Base-by-base conservation (phyloP, 2,888 invertebrate species). In the Digitonthophagus gazella region DNA sequence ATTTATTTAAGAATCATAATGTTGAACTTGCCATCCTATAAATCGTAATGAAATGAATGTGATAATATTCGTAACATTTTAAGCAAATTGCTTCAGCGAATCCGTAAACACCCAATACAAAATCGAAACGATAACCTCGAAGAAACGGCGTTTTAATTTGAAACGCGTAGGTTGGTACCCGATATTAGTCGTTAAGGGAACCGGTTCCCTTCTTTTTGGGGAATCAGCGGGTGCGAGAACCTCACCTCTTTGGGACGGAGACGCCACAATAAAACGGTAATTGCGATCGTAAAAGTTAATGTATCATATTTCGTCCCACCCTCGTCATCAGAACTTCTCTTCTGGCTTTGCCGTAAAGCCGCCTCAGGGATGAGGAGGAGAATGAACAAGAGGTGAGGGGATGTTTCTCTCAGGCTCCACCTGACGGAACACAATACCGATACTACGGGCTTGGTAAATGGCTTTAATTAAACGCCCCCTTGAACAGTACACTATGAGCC, bases 391-490 rank as follows among this genome's bases (percentile, higher is more conserved):
- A 44, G 11, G 28, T 11, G 11, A 44, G 28, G 28, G 28, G 28
- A 44, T 44, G 28, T 44, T 44, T 8, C 8, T 8, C 11, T 44
- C 8, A 8, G 28, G 28, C 28, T 44, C 28, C 73, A 74, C 75
- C 75, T 75, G 75, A 72, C 74, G 73, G 74, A 44, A 44, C 28
- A 75, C 75, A 72, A 76, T 75, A 70, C 74, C 71, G 73, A 72
- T 72, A 75, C 74, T 71, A 71, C 73, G 74, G 74, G 73, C 74
- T 69, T 67, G 56, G 66, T 71, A 75, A 75, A 76, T 75, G 74
- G 72, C 66, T 75, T 76, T 76, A 76, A 76, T 76, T 76, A 76
- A 76, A 75, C 73, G 73, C 72, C 73, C 72, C 70, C 69, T 67
- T 44, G 28, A 44, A 44, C 28, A 44, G 28, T 44, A 44, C 28